phyloP scores from a whole-genome alignment of 2,113 vertebrate genomes.

The Phylloscopus trochiloides region DNA sequence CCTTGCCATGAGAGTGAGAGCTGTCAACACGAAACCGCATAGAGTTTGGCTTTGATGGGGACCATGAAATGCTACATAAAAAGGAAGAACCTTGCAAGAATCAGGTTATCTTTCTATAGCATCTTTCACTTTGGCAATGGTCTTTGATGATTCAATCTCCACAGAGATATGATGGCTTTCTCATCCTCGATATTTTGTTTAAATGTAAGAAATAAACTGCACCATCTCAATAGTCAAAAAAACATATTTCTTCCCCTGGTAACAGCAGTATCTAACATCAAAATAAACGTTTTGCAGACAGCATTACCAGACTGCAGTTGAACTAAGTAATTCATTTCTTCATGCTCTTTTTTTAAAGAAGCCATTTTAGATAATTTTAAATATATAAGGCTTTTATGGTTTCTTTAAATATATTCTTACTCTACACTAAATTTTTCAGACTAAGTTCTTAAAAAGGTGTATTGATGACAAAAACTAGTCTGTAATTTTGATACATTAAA shows the following conservation, averaged over 20 bases:
- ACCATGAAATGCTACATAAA: neutral
- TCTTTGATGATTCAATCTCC: neutral
- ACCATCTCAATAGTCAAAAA: neutral
- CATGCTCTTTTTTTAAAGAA: neutral
- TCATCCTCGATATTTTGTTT: neutral
- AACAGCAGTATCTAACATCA: neutral
- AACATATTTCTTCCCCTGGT: neutral
- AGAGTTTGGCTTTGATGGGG: neutral
- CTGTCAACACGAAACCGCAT: neutral
- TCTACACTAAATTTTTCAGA: neutral
- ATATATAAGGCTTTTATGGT: neutral
- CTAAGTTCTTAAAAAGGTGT: neutral
- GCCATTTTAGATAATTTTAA: neutral
- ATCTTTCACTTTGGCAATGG: neutral
- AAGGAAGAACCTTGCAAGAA: neutral
- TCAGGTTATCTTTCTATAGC: neutral
- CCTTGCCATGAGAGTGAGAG: neutral
- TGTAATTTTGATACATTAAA: neutral
- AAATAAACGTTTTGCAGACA: neutral
- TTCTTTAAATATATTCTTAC: neutral
- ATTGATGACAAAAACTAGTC: neutral
- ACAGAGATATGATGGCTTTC: neutral
- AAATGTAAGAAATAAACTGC: neutral
- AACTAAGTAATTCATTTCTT: neutral
- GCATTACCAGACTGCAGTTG: neutral